Percentiles rank a stretch among this genome's conserved stretches.
phyloP scores from a whole-genome alignment of 2,797 vertebrate genomes.

The Cyprinodon diabolis region DNA sequence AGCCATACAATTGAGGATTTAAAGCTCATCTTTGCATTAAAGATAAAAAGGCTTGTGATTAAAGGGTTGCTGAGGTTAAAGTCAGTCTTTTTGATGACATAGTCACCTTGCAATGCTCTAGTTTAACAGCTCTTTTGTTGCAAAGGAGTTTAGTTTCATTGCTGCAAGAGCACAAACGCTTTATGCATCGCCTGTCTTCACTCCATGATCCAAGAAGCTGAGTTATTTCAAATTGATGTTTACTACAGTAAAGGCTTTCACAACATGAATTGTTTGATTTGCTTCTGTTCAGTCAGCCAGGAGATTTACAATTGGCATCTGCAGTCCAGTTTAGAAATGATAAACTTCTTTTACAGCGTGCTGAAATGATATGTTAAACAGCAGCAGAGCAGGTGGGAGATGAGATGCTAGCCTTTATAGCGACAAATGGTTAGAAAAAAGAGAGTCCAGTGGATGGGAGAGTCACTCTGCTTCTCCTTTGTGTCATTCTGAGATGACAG shows the following conservation, averaged over 20 bases:
- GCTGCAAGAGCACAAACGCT: not conserved
- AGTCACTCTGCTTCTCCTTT: conserved; percentile 21
- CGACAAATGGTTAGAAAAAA: conserved; percentile 38
- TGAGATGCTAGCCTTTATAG: conserved; percentile 25
- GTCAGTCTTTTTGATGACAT: conserved; percentile 2
- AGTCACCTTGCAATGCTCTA: not conserved
- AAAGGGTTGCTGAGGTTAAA: conserved; percentile 15
- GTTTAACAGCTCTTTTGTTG: not conserved
- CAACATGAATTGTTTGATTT: not conserved
- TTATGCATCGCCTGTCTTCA: not conserved
- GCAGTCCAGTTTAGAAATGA: conserved; percentile 2
- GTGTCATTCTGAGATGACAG: conserved; percentile 26
- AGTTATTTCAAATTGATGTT: not conserved
- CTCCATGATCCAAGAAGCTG: not conserved
- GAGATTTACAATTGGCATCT: not conserved
- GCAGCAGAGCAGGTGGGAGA: conserved; percentile 11
- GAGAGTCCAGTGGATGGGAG: conserved; percentile 12
- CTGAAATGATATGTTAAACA: conserved; percentile 10
- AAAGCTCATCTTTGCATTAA: conserved; percentile 14
- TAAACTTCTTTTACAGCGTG: conserved; percentile 9
- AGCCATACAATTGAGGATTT: conserved; percentile 11
- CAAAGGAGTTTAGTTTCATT: not conserved
- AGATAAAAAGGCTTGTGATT: conserved; percentile 29
- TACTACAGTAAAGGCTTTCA: not conserved
- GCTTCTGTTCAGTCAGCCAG: not conserved